Base-by-base conservation (phyloP, 92 coral and sea anemone genomes). In the Metridium senile region DNA sequence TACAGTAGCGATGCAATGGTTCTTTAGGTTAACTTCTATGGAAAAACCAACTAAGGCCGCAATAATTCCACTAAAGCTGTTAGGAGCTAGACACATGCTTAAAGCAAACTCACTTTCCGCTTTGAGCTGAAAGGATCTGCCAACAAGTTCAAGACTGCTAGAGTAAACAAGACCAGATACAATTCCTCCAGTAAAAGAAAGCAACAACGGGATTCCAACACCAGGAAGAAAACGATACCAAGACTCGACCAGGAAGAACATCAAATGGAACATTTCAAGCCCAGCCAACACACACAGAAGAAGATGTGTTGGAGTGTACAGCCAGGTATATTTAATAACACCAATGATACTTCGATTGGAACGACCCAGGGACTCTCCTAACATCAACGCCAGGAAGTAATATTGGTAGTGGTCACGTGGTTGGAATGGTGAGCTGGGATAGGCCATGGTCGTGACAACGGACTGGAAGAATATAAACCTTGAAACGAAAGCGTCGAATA, bases 371-470 rank as follows among this genome's bases (percentile, higher is more conserved):
- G 83, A 81, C 71, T 87, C 95, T 11, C 91, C 95, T 9, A 84
- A 74, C 68, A 76, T 57, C 35, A 90, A 78, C 21, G 82, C 66
- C 31, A 87, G 76, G 35, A 81, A 75, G 68, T 90, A 90, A n/a
- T 90, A 90, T 57, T 87, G 95, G 57, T 87, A 90, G 29, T 90
- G 95, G 61, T 90, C 95, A 71, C 95, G 91, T 52, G 95, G 91
- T 68, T 85, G 74, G 71, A 90, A 90, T 11, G 95, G 95, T 0
- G 95, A 86, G 65, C 76, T 80, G 25, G 85, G 77, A 63, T 79
- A 90, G 26, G 91, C 95, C 52, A 90, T 27, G 10, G 95, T 87
- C 27, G 95, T 90, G 9, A 87, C 49, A 33, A 87, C 89, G 8
- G 95, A 75, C 57, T 90, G 85, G 35, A 83, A 79, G 31, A 80